These are phyloP conservation scores for Enoplolaimus lenunculus DNA, from an alignment of 2,888 invertebrate species.

Conservation along the genomic window DNA sequence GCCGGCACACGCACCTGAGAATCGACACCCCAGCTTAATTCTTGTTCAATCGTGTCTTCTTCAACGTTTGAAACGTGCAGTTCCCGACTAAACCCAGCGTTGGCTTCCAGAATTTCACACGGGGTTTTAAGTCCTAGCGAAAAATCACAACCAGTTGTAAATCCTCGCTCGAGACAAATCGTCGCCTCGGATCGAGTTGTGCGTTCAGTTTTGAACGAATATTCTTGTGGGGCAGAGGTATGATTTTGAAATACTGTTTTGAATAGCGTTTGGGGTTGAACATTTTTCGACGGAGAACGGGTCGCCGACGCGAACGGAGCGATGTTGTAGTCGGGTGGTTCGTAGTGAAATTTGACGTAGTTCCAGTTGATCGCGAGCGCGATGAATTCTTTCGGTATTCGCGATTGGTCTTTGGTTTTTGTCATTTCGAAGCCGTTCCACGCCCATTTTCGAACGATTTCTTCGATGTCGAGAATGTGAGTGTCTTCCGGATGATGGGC, in stretches of 20 bases:
- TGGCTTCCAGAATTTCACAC: constrained; percentile 42
- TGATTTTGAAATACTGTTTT: constrained; percentile 41
- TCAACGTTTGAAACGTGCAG: constrained; percentile 40
- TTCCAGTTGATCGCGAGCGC: constrained; percentile 42
- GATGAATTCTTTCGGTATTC: constrained; percentile 36
- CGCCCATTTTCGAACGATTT: constrained; percentile 41
- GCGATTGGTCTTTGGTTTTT: constrained; percentile 36
- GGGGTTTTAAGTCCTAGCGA: constrained; percentile 41
- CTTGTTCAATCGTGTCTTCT: constrained; percentile 39
- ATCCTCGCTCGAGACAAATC: constrained; percentile 35
- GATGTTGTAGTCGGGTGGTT: constrained; percentile 33
- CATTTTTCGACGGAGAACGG: constrained; percentile 31
- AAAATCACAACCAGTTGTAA: constrained; percentile 33
- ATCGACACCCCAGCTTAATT: constrained; percentile 43
- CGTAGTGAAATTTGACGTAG: constrained; percentile 39
- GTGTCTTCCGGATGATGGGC: background rate
- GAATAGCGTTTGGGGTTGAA: constrained; percentile 34
- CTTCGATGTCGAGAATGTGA: constrained; percentile 36
- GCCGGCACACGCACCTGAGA: constrained; percentile 41
- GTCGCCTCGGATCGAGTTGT: constrained; percentile 40
- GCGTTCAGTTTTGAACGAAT: constrained; percentile 42
- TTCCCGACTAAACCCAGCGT: constrained; percentile 43
- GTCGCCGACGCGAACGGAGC: constrained; percentile 23
- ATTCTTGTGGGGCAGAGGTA: constrained; percentile 39
- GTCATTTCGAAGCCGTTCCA: constrained; percentile 40